These are phyloP conservation scores for Mycalesis mineus DNA, from an alignment of 2,888 invertebrate genomes.

Conservation along the genomic window DNA sequence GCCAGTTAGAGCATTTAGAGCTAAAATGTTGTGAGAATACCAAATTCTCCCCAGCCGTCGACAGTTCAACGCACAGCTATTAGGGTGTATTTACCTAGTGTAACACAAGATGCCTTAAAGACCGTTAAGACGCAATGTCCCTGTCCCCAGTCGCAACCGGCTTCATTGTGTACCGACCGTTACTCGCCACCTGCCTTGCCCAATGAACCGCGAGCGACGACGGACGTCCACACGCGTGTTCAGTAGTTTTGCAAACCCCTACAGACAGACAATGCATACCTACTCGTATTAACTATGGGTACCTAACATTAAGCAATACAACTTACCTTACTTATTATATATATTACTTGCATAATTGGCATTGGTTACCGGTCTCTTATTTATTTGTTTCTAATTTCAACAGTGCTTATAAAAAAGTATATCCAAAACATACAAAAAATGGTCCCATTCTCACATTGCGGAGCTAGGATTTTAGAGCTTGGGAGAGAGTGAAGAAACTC, in stretches of 20 bases:
- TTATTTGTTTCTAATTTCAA: no score
- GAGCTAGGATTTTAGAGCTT: no score
- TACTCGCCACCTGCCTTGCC: slow-evolving; percentile 72
- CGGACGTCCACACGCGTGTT: slow-evolving; percentile 44
- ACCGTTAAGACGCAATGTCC: slow-evolving; percentile 31
- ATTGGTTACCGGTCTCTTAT: no score
- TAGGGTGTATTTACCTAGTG: slow-evolving; percentile 22
- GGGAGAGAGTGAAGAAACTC: no score
- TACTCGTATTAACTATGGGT: no score
- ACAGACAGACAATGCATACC: background rate
- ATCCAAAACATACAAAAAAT: no score
- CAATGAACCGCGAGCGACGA: slow-evolving; percentile 72
- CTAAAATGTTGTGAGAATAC: background rate
- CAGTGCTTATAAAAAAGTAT: no score
- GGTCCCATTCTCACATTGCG: no score
- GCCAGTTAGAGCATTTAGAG: slow-evolving; percentile 1
- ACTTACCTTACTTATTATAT: no score
- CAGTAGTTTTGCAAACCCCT: slow-evolving; percentile 26
- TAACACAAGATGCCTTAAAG: slow-evolving; percentile 29
- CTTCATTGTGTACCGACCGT: slow-evolving; percentile 51
- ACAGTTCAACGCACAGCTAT: slow-evolving; percentile 16
- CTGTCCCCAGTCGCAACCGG: slow-evolving; percentile 31
- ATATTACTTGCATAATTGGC: no score
- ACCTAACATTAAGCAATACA: no score
- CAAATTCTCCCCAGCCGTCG: background rate